Base-by-base conservation (phyloP, 2,888 invertebrate species). In the Stenurella melanura region DNA sequence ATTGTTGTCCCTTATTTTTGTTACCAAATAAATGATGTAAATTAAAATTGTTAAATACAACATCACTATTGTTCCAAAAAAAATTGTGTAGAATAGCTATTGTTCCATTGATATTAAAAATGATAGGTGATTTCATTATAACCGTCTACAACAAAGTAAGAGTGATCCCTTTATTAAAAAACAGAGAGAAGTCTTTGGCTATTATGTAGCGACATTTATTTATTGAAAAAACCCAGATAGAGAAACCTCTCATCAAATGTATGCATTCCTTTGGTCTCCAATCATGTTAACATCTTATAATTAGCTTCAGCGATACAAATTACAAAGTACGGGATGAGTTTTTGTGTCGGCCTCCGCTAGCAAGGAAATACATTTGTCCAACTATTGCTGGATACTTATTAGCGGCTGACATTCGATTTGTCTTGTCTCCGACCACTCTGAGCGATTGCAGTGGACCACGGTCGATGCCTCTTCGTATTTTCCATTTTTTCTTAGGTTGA, bases 391-490 rank as follows among this genome's bases (percentile, higher is more conserved):
- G 89, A 89, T 89, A 90, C 90, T 90, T 90, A 90, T 90, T 90
- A 90, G 89, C 87, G 90, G 87, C 90, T 90, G 90, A 90, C 90
- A 89, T 89, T 90, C 90, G 90, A 90, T 90, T 90, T 90, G 90
- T 90, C 90, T 90, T 90, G 89, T 89, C 88, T 87, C 87, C 84
- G 87, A 84, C 85, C 85, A 86, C 85, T 80, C 87, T 88, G 89
- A 89, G 87, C 89, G 89, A 89, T 89, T 87, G 88, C 88, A 82
- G 80, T 72, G 72, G 72, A 72, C 72, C 63, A 54, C 72, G 72
- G 72, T 72, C 72, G 72, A 84, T 84, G 84, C 84, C 82, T 84
- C 72, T 77, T 78, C 75, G 60, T 71, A 74, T 81, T 75, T 81
- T 79, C 77, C 78, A 77, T 78, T 73, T 80, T 77, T 80, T 66